Conservation (phyloP, 1,140 invertebrate species). For the Gryllus bimaculatus region DNA sequence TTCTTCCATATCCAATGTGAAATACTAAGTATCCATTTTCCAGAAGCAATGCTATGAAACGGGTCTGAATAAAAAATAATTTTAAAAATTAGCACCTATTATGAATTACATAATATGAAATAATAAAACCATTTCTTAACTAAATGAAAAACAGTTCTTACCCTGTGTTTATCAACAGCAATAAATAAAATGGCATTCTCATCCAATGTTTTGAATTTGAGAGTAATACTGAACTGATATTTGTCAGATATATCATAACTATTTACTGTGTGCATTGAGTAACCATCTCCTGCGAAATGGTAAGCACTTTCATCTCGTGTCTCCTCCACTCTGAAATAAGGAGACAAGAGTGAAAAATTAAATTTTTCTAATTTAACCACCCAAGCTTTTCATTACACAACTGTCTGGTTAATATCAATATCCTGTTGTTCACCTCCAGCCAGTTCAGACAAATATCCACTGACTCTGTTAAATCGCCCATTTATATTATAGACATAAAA, state of each 20-base stretch:
- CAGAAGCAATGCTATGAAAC: slow-evolving; percentile 66
- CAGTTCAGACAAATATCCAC: no score
- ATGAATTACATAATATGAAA: neutral
- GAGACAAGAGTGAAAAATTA: neutral
- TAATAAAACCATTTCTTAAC: neutral
- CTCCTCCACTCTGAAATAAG: slow-evolving; percentile 42
- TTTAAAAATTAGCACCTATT: neutral
- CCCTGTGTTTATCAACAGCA: slow-evolving; percentile 50
- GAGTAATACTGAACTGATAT: slow-evolving; percentile 62
- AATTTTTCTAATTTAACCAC: neutral
- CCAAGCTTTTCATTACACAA: no score
- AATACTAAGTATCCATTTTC: slow-evolving; percentile 66
- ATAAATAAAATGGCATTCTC: slow-evolving; percentile 81
- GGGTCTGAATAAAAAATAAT: slow-evolving; percentile 44
- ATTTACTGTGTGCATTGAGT: slow-evolving; percentile 54
- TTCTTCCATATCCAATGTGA: slow-evolving; percentile 56
- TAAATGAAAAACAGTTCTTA: neutral
- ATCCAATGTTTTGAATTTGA: slow-evolving; percentile 78
- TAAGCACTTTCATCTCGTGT: slow-evolving; percentile 42
- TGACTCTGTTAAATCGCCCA: no score
- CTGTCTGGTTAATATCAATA: no score
- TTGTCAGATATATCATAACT: slow-evolving; percentile 53
- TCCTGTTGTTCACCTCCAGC: no score
- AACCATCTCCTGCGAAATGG: slow-evolving; percentile 68
- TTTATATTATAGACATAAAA: no score